phyloP scores from a whole-genome alignment of 2,113 vertebrate species.

The Sula dactylatra region DNA sequence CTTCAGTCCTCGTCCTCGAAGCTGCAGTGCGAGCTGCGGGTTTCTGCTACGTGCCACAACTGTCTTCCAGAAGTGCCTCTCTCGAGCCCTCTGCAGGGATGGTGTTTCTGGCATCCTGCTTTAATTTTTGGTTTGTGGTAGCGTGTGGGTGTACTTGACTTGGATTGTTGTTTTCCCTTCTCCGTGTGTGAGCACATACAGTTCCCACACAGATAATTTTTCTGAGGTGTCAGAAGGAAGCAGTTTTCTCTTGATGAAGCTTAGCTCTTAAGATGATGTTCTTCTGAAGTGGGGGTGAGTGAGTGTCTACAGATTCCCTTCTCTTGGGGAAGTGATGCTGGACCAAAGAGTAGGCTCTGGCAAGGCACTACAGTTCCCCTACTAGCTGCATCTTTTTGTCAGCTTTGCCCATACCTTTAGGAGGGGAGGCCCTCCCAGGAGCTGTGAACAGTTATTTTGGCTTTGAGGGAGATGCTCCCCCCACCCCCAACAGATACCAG shows the following conservation, averaged over 20 bases:
- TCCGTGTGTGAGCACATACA: not conserved
- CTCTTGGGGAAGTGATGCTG: not conserved
- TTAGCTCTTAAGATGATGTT: not conserved
- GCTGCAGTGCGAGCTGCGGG: fast-evolving
- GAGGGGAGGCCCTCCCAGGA: fast-evolving
- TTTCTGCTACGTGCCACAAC: not conserved
- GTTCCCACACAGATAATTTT: not conserved
- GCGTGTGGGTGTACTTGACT: not conserved
- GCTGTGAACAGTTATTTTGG: not conserved
- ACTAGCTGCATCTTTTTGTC: not conserved
- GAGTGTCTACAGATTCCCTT: not conserved
- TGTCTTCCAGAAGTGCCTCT: not conserved
- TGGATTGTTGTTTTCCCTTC: not conserved
- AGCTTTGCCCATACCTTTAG: not conserved
- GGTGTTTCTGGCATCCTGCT: not conserved
- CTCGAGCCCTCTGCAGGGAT: not conserved
- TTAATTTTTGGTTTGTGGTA: not conserved
- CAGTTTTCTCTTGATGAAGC: not conserved
- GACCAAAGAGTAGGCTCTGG: not conserved
- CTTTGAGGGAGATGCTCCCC: not conserved
- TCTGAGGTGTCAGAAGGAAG: not conserved
- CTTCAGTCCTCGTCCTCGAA: not conserved
- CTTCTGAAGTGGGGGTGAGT: not conserved
- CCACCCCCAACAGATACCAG: not conserved
- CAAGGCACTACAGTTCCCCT: not conserved